A percentile compares a stretch with the other conserved stretches of the same genome.
Conservation (phyloP, 2,888 invertebrate species). For the Steinernema carpocapsae region DNA sequence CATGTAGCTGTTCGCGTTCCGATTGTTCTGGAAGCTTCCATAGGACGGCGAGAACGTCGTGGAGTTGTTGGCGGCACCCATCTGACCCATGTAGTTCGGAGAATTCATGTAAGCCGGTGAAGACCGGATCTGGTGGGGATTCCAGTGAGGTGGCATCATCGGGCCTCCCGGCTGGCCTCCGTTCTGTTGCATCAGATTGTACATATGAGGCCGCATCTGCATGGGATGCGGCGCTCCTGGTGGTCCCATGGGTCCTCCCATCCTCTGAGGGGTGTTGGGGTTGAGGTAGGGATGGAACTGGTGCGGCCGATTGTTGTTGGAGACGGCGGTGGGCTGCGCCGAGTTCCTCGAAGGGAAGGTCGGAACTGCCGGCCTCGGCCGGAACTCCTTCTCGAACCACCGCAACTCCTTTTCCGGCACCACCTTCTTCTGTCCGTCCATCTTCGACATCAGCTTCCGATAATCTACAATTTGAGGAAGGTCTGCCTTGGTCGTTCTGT, state of each 20-base stretch:
- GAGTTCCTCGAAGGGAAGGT: neutral
- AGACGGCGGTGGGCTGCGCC: too few relatives aligned
- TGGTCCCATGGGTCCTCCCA: constrained; percentile 18
- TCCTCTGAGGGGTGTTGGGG: neutral
- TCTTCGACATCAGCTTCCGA: constrained; percentile 17
- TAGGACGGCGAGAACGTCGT: constrained; percentile 11
- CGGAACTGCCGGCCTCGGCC: neutral
- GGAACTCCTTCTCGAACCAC: constrained; percentile 30
- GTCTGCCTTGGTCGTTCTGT: neutral
- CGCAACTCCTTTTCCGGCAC: constrained; percentile 19
- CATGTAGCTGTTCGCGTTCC: constrained; percentile 11
- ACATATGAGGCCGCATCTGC: constrained; percentile 35
- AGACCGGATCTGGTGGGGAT: constrained; percentile 1
- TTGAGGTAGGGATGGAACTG: constrained; percentile 28
- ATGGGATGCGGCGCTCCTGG: constrained; percentile 22
- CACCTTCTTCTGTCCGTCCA: constrained; percentile 20
- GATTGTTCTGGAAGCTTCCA: constrained; percentile 16
- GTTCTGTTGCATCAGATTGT: constrained; percentile 42
- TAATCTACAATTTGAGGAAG: neutral
- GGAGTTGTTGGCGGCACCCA: neutral
- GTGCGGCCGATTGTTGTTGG: neutral
- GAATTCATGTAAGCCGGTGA: constrained; percentile 11
- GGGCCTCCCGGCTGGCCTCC: constrained; percentile 44
- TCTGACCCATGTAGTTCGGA: constrained; percentile 10
- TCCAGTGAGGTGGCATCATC: constrained; percentile 40